A percentile compares a stretch with the other conserved stretches of the same genome.
phyloP scores from a whole-genome alignment of 2,797 vertebrate species.

The Cetoscarus ocellatus region DNA sequence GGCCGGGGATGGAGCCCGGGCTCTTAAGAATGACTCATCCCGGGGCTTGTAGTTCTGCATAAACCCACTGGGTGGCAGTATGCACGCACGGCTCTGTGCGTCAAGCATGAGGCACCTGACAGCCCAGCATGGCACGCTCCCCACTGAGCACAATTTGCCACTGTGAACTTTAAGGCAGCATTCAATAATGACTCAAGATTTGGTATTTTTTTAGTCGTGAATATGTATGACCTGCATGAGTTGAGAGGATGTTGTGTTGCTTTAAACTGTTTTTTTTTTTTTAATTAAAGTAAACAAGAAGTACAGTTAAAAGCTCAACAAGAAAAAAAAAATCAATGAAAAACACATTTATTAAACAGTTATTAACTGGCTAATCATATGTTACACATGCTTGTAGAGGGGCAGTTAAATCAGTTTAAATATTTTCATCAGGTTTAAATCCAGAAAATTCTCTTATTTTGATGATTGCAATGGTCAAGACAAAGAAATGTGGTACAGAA shows the following conservation, averaged over 20 bases:
- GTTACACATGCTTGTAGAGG: too few relatives aligned
- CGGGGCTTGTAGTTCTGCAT: slow-evolving; percentile 13
- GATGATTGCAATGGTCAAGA: too few relatives aligned
- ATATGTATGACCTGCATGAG: slow-evolving; percentile 48
- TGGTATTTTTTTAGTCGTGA: slow-evolving; percentile 49
- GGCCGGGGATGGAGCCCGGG: slow-evolving; percentile 34
- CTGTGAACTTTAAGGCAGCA: slow-evolving; percentile 46
- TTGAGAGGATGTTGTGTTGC: slow-evolving; percentile 18
- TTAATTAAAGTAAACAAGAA: slow-evolving; percentile 9
- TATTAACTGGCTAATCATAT: too few relatives aligned
- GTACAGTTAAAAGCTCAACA: background rate
- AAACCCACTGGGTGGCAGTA: slow-evolving; percentile 75
- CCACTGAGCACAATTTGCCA: slow-evolving; percentile 41
- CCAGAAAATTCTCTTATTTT: too few relatives aligned
- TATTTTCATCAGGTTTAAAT: too few relatives aligned
- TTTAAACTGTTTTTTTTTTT: background rate
- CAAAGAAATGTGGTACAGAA: too few relatives aligned
- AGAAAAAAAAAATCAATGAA: too few relatives aligned
- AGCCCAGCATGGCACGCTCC: slow-evolving; percentile 27
- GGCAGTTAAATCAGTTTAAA: too few relatives aligned
- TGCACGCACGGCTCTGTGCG: slow-evolving; percentile 47
- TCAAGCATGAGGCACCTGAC: background rate
- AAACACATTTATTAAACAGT: too few relatives aligned
- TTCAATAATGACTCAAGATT: slow-evolving; percentile 56
- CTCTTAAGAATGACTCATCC: slow-evolving; percentile 65